Evolutionary conservation across 2,888 invertebrate species (phyloP).

Genomic region (Scaptodrosophila latifasciaeformis): DNA sequence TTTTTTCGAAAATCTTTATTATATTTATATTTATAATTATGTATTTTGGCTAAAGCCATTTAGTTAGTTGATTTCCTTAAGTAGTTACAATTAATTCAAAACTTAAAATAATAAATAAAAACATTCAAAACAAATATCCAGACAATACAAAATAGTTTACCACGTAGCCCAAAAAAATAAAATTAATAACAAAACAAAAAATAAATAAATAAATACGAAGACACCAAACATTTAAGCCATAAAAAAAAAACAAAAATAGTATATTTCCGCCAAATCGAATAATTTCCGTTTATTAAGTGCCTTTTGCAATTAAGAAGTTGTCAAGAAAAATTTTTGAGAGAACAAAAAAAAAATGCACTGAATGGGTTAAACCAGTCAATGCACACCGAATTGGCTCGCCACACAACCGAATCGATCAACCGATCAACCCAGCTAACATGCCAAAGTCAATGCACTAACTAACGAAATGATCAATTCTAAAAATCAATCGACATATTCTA

Average conservation of each 20-base stretch:
- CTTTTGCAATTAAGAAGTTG: conserved; percentile 29
- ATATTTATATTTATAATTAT: not conserved
- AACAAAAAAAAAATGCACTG: conserved; percentile 20
- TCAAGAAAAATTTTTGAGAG: no score
- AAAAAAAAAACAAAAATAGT: no score
- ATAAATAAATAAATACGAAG: conserved; percentile 11
- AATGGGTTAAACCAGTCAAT: no score
- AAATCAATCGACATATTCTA: no score
- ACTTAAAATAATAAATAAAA: conserved; percentile 23
- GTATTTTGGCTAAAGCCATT: not conserved
- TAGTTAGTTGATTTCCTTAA: conserved; percentile 58
- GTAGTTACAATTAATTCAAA: conserved; percentile 48
- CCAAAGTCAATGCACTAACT: conserved; percentile 25
- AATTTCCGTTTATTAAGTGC: conserved; percentile 43
- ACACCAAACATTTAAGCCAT: not conserved
- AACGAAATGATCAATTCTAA: not conserved
- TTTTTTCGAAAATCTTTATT: not conserved
- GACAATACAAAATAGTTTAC: conserved; percentile 53
- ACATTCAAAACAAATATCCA: conserved; percentile 44
- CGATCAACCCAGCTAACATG: conserved; percentile 12
- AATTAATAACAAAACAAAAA: not conserved
- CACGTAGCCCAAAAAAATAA: conserved; percentile 31
- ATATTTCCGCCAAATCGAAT: not conserved
- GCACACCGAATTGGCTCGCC: no score
- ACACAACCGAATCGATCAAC: no score